Base-by-base conservation (phyloP, 2,797 vertebrate genomes). In the Steatocranus sp. region DNA sequence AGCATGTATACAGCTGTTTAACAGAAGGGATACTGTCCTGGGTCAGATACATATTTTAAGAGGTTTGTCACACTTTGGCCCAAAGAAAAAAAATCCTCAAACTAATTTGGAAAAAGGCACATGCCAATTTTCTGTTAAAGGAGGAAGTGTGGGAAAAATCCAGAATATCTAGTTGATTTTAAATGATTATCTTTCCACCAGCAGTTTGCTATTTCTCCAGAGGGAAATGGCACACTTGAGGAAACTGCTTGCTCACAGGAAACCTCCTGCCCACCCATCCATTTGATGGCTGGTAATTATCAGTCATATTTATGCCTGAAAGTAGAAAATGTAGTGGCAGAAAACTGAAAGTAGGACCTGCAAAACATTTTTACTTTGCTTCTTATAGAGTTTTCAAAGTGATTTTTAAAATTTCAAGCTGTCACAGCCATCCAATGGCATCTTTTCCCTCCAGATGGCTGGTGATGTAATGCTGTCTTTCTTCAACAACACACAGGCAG, bases 91-190 rank as follows among this genome's bases (percentile, higher is more conserved):
- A 2, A 11, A 10, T 51, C 10, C 25, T 32, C 54, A 58, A 58
- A 58, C 56, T 58, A 18, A 7, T 17, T 46, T 70, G 41, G 38
- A 70, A 27, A 70, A 15, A 9, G 34, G n/a, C n/a, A 75, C 20
- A 41, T 61, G 0, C 2, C 25, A 46, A 1, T 48, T 70, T 38
- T 0, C 18, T 49, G 30, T 27, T 58, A 38, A 74, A 74, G 7
- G 18, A 46, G 1, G 74, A 92, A 96, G 87, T 95, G 95, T 93
- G 95, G 95, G 0, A 95, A 95, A 83, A 92, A 95, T 70, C 88
- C 92, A 78, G 94, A 95, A 27, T 18, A 30, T 17, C 17, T 27
- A 11, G 66, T 41, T 48, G 17, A 48, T 48, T 18, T 4, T 18
- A 18, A 48, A 48, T 18, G 83, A 43, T 34, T 27, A 43, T 10